Base-by-base conservation (phyloP, 2,113 vertebrate genomes). In the Dicentrarchus labrax region DNA sequence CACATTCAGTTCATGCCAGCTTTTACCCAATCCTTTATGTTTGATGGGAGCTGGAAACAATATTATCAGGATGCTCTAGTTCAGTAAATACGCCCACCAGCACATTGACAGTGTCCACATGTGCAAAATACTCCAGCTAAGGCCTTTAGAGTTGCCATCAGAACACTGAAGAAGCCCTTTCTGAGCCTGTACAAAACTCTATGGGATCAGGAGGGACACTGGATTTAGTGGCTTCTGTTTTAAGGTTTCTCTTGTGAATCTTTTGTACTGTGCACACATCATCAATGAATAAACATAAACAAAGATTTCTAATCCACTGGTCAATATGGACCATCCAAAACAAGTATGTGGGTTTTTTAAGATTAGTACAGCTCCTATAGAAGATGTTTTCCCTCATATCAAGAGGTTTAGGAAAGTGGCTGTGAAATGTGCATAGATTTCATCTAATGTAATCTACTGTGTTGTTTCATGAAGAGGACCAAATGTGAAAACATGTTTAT, bases 81-180 rank as follows among this genome's bases (percentile, higher is more conserved):
- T 91, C 61, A 83, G 59, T 90, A 88, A 94, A 93, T 90, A 94
- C 92, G 65, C 94, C 91, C 92, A 94, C 94, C 76, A 91, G 80
- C 51, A 74, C 76, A 86, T 76, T 83, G 92, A 93, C 81, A 87
- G 92, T 91, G 93, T 93, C 93, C 94, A 91, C 89, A 89, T 86
- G 72, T 73, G 88, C 83, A 84, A 71, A 89, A 92, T 65, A 77
- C 88, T 90, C 86, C 72, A 79, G 90, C 88, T 84, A 86, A 92
- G 90, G 90, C 87, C 90, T 91, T 86, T 85, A 82, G 80, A 90
- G 88, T 90, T 87, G 76, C 82, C 76, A 84, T 86, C 89, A 78
- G 77, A 87, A 86, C 43, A 85, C n/a, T 48, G 82, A 82, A 62
- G 78, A 65, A 90, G 82, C 69, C 83, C 83, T 82, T 81, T 80